Evolutionary conservation across 2,888 invertebrate species (phyloP).

Genomic region (Agrochola lota): DNA sequence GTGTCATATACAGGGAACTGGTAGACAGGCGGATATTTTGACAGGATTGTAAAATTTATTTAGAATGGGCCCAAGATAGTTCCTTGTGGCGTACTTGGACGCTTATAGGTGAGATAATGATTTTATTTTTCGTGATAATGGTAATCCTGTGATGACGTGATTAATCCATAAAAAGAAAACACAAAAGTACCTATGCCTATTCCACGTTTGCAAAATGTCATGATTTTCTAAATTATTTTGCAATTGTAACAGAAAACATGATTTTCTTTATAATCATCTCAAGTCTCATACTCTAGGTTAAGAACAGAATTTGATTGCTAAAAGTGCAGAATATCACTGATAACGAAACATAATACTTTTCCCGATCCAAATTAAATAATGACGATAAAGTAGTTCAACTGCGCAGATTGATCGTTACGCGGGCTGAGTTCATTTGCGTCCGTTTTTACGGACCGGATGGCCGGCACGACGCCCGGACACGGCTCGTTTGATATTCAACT

Average conservation of each 20-base stretch:
- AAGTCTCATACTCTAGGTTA: no score
- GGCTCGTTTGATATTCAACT: slow-evolving; percentile 65
- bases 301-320: no score
- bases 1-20: slow-evolving; percentile 43
- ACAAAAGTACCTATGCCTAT: no score
- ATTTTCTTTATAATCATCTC: no score
- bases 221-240: no score
- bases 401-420: slow-evolving; percentile 39
- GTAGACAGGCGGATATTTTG: slow-evolving; percentile 26
- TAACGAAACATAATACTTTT: neutral
- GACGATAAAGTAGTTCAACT: slow-evolving; percentile 6
- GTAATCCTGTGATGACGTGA: no score
- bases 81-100: neutral
- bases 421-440: slow-evolving; percentile 46
- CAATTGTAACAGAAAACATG: no score
- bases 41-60: neutral
- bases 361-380: neutral
- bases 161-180: no score
- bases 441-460: slow-evolving; percentile 33
- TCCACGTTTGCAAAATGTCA: no score
- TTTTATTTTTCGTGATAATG: no score
- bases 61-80: neutral
- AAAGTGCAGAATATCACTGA: no score
- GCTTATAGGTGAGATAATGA: no score
- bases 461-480: slow-evolving; percentile 30